A percentile compares a stretch with the other conserved stretches of the same genome.
phyloP scores from a whole-genome alignment of 1,140 invertebrate genomes.

The Thaumatotibia leucotreta region DNA sequence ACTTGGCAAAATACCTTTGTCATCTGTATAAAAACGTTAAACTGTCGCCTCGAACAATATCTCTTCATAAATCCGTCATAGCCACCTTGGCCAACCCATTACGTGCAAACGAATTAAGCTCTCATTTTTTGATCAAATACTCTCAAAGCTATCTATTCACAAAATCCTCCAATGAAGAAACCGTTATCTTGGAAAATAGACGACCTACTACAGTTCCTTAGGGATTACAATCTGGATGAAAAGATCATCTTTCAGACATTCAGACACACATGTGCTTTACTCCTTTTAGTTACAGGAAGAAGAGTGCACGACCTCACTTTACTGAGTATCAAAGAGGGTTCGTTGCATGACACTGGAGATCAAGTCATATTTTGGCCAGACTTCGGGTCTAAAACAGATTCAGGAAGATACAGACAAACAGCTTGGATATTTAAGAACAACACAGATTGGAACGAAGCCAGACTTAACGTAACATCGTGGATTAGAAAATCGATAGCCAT shows the following conservation, averaged over 20 bases:
- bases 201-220: neutral
- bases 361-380: neutral
- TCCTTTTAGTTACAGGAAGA: slow-evolving; percentile 9
- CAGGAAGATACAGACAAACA: neutral
- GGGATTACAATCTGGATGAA: neutral
- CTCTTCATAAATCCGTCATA: slow-evolving; percentile 7
- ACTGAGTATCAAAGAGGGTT: neutral
- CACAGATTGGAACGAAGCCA: neutral
- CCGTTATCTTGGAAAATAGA: slow-evolving; percentile 6
- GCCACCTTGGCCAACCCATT: neutral
- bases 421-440: neutral
- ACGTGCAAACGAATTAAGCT: neutral
- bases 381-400: neutral
- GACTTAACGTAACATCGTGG: neutral
- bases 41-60: neutral
- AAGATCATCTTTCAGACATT: neutral
- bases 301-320: slow-evolving; percentile 13
- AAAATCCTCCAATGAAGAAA: neutral
- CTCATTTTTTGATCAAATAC: neutral
- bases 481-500: neutral
- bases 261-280: neutral
- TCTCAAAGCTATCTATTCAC: neutral
- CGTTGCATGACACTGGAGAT: too few relatives aligned
- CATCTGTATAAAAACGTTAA: neutral
- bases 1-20: neutral